These are phyloP conservation scores for Phrixothrix hirtus DNA, from an alignment of 2,888 invertebrate genomes.

Conservation along the genomic window DNA sequence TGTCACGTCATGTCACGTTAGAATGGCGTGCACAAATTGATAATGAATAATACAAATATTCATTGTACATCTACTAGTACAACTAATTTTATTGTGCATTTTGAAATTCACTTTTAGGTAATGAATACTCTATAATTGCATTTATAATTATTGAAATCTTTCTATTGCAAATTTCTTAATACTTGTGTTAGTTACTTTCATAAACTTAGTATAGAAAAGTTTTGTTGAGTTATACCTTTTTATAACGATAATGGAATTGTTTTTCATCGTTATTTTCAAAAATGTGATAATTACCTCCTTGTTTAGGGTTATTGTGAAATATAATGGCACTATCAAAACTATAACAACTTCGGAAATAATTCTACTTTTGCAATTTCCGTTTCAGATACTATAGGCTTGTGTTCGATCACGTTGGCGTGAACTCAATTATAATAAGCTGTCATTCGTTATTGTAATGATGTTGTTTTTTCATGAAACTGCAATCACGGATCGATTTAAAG, in stretches of 20 bases:
- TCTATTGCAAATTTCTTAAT: too few relatives aligned
- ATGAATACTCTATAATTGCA: too few relatives aligned
- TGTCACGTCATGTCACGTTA: too few relatives aligned
- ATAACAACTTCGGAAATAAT: not conserved
- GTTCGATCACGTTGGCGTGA: not conserved
- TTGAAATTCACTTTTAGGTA: too few relatives aligned
- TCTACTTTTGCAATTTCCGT: slow-evolving; percentile 9
- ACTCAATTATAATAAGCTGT: slow-evolving; percentile 16
- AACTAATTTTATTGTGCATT: too few relatives aligned
- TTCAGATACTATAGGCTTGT: not conserved
- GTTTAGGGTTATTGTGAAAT: not conserved
- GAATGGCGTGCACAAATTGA: too few relatives aligned
- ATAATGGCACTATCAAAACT: not conserved
- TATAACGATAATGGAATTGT: not conserved
- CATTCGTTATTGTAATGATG: slow-evolving; percentile 19
- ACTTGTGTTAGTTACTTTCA: too few relatives aligned
- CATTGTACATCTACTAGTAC: too few relatives aligned
- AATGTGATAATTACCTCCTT: not conserved
- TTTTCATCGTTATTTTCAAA: not conserved
- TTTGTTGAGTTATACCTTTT: not conserved
- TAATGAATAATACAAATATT: too few relatives aligned
- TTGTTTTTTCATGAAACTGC: slow-evolving; percentile 20
- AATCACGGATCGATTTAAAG: slow-evolving; percentile 29
- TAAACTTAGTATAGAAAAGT: too few relatives aligned
- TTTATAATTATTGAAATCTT: too few relatives aligned